A percentile compares a stretch with the other conserved stretches of the same genome.
Conservation (phyloP, 2,797 vertebrate genomes). For the Neoniphon sammara region DNA sequence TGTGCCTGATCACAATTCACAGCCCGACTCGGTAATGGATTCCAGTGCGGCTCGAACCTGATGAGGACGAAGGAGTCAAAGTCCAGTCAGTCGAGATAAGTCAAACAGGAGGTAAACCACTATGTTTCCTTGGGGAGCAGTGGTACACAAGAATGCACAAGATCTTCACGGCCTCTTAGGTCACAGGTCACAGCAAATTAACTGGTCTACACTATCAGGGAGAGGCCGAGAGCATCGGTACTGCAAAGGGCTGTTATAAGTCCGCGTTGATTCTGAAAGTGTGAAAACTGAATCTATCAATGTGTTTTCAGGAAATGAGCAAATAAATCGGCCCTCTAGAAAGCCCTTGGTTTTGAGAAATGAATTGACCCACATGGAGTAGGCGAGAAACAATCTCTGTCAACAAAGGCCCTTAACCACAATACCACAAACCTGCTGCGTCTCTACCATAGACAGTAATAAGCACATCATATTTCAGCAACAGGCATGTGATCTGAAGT, state of each 20-base stretch:
- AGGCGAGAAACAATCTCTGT: constrained; percentile 45
- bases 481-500: constrained; percentile 55
- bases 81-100: constrained; percentile 47
- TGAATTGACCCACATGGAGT: not conserved
- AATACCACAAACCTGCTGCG: constrained; percentile 55
- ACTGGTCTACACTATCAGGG: not conserved
- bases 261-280: not conserved
- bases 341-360: not conserved
- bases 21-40: constrained; percentile 23
- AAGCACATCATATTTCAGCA: constrained; percentile 64
- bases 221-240: not conserved
- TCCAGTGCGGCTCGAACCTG: constrained; percentile 10
- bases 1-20: constrained; percentile 7
- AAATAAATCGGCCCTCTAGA: constrained; percentile 20
- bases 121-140: constrained; percentile 18
- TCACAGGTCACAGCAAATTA: not conserved
- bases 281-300: not conserved
- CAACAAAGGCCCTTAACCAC: constrained; percentile 49
- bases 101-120: constrained; percentile 21
- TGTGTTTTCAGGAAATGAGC: not conserved
- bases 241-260: constrained; percentile 5
- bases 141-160: not conserved
- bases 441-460: constrained; percentile 52
- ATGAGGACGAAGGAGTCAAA: constrained; percentile 28
- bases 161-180: constrained; percentile 17